Evolutionary conservation across 2,797 vertebrate species (phyloP).

Genomic region (Steatocranus sp.): DNA sequence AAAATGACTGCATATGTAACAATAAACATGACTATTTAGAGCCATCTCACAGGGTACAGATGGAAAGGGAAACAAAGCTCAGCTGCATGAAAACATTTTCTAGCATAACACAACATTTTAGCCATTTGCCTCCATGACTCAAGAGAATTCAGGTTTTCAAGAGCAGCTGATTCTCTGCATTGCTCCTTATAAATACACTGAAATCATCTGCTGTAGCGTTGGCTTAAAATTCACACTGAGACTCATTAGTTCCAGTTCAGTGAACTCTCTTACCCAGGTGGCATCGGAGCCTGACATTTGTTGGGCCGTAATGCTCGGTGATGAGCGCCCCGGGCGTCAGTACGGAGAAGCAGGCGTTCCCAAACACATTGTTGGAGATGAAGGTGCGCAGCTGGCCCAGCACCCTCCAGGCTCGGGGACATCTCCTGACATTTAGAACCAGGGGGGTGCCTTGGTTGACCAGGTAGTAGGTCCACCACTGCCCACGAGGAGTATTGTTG

Average conservation of each 20-base stretch:
- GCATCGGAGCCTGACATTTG: constrained; percentile 95
- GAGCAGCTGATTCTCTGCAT: constrained; percentile 9
- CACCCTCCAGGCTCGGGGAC: constrained; percentile 93
- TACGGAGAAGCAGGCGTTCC: constrained; percentile 95
- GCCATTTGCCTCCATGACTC: not conserved
- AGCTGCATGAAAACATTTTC: constrained; percentile 11
- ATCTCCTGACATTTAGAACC: constrained; percentile 90
- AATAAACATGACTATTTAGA: not conserved
- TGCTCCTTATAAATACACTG: not conserved
- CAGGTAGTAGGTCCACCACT: constrained; percentile 97
- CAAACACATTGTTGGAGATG: constrained; percentile 96
- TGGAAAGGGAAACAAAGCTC: constrained; percentile 6
- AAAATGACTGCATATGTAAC: not conserved
- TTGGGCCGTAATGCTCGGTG: constrained; percentile 93
- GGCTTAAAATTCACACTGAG: not conserved
- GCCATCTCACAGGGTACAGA: not conserved
- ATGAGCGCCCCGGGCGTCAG: constrained; percentile 90
- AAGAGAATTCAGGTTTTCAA: not conserved
- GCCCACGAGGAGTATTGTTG: constrained; percentile 89
- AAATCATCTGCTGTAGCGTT: not conserved
- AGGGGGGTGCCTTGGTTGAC: constrained; percentile 93
- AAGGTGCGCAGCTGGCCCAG: constrained; percentile 96
- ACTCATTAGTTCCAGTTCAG: constrained; percentile 1
- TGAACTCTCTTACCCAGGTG: constrained; percentile 84
- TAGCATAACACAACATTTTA: not conserved